phyloP scores from a whole-genome alignment of 2,797 vertebrate genomes.

The Argya squamiceps region DNA sequence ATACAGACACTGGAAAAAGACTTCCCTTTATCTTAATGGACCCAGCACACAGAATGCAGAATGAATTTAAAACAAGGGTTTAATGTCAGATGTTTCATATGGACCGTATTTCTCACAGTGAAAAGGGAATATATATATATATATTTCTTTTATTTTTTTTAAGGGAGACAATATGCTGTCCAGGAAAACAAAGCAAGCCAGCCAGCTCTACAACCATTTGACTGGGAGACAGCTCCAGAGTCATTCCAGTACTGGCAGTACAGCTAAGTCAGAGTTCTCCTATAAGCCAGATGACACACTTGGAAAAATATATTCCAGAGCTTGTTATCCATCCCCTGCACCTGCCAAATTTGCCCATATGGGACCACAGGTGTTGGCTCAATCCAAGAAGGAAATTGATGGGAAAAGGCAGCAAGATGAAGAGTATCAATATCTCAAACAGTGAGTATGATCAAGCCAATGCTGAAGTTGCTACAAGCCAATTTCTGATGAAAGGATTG shows the following conservation, averaged over 20 bases:
- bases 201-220: slow-evolving; percentile 32
- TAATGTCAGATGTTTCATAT: background rate
- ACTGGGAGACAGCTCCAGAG: slow-evolving; percentile 26
- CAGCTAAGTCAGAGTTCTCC: slow-evolving; percentile 62
- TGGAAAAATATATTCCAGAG: slow-evolving; percentile 56
- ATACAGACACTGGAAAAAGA: background rate
- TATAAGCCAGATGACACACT: slow-evolving; percentile 49
- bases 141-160: background rate
- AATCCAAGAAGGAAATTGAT: background rate
- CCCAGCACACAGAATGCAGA: background rate
- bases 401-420: slow-evolving; percentile 6
- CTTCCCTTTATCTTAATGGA: background rate
- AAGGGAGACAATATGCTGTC: background rate
- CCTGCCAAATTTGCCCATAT: slow-evolving; percentile 34
- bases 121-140: background rate
- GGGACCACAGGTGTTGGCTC: slow-evolving; percentile 24
- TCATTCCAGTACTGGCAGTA: slow-evolving; percentile 62
- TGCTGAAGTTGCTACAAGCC: background rate
- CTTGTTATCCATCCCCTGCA: slow-evolving; percentile 6
- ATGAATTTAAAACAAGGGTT: slow-evolving; percentile 1
- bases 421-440: background rate
- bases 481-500: background rate
- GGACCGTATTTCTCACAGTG: slow-evolving; percentile 3
- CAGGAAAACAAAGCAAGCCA: slow-evolving; percentile 56
- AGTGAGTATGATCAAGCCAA: background rate